These are phyloP conservation scores for Harpagifer antarcticus DNA, from an alignment of 2,797 vertebrate species.

Conservation along the genomic window DNA sequence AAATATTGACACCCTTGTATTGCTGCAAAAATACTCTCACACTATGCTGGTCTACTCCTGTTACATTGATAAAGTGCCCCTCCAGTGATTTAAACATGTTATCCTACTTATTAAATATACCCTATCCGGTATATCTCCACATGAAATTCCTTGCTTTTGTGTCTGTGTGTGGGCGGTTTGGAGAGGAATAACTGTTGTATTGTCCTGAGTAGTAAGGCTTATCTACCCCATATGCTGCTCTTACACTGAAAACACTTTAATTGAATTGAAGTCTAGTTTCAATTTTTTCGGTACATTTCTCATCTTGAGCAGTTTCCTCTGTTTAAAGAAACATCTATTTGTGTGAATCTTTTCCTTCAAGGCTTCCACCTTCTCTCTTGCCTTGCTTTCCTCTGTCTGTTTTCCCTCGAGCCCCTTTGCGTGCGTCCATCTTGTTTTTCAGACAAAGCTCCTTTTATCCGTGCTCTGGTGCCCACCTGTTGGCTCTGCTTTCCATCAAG, in stretches of 20 bases:
- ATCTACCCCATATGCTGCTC: not conserved
- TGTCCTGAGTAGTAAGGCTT: not conserved
- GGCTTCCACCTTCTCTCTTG: constrained; percentile 15
- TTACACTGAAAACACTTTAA: not conserved
- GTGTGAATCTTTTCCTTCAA: constrained; percentile 35
- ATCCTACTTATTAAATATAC: constrained; percentile 40
- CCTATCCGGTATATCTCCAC: constrained; percentile 5
- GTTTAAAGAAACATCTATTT: constrained; percentile 30
- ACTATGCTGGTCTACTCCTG: not conserved
- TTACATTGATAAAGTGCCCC: not conserved
- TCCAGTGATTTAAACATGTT: constrained; percentile 18
- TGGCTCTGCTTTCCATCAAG: constrained; percentile 78
- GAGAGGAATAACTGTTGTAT: constrained; percentile 9
- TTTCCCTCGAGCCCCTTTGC: constrained; percentile 49
- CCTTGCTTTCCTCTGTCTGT: not conserved
- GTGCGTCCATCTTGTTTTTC: constrained; percentile 72
- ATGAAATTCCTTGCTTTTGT: constrained; percentile 28
- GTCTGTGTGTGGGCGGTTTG: not conserved
- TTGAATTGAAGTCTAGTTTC: too few relatives aligned
- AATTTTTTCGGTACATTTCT: not conserved
- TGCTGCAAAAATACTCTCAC: not conserved
- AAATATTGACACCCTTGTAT: constrained; percentile 9
- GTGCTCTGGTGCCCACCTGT: constrained; percentile 79
- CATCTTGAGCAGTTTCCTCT: constrained; percentile 25
- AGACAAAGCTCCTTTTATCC: constrained; percentile 78